Percentiles rank a stretch among this genome's conserved stretches.
Conservation (phyloP, 2,113 vertebrate genomes). For the Panurus biarmicus region DNA sequence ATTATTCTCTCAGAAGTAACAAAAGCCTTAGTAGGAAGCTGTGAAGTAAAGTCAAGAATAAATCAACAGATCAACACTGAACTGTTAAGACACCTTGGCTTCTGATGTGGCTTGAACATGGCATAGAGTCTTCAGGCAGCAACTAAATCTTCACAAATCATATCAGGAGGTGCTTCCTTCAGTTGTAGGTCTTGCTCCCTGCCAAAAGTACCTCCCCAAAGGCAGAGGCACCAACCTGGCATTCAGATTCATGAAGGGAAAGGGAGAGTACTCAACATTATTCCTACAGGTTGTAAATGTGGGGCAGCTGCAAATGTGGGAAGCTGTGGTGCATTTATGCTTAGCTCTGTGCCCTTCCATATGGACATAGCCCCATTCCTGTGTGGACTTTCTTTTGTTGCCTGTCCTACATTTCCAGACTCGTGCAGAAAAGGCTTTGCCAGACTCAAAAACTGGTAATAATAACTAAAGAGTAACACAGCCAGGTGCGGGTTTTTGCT, state of each 20-base stretch:
- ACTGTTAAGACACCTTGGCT: background rate
- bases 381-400: background rate
- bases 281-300: background rate
- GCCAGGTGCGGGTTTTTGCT: background rate
- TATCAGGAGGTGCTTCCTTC: background rate
- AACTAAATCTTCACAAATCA: background rate
- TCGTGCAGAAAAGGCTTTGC: background rate
- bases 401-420: rapidly evolving
- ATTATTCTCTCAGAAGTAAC: background rate
- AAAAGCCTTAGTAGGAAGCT: background rate
- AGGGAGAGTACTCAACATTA: background rate
- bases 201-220: background rate
- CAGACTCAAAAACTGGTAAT: background rate
- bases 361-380: background rate
- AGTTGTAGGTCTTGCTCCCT: background rate
- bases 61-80: background rate
- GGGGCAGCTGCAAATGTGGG: background rate
- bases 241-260: background rate
- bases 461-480: background rate
- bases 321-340: background rate
- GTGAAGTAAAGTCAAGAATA: background rate
- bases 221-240: background rate
- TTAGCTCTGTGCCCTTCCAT: background rate
- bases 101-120: background rate
- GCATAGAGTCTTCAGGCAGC: background rate